phyloP scores from a whole-genome alignment of 2,113 vertebrate species.

The Melanotaenia duboulayi region DNA sequence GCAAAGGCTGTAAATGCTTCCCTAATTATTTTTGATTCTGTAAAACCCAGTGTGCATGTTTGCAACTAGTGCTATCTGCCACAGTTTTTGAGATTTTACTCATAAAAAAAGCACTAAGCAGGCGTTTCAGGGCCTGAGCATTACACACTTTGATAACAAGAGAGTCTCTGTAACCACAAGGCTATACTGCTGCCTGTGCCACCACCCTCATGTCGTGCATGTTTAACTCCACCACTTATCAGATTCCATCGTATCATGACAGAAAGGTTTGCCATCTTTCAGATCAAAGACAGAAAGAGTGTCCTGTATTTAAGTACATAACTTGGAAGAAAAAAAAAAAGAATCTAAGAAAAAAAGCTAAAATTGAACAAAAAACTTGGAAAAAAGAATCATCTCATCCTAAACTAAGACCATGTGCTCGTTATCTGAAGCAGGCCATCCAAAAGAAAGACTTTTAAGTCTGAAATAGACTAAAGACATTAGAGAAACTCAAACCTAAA shows the following conservation, averaged over 20 bases:
- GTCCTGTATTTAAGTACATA: constrained; percentile 56
- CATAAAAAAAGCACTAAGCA: not conserved
- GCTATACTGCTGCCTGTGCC: constrained; percentile 16
- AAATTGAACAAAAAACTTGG: not conserved
- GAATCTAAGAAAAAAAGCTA: constrained; percentile 10
- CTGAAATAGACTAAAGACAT: constrained; percentile 70
- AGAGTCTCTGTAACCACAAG: constrained; percentile 14
- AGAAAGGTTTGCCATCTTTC: constrained; percentile 42
- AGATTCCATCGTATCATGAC: constrained; percentile 36
- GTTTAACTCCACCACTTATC: constrained; percentile 41
- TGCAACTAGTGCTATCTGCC: not conserved
- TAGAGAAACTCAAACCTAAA: constrained; percentile 71
- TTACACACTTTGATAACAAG: constrained; percentile 8
- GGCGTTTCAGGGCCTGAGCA: constrained; percentile 7
- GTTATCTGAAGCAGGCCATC: constrained; percentile 69
- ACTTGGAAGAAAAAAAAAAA: too few species aligned
- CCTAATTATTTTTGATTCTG: not conserved
- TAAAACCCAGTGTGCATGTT: constrained; percentile 3
- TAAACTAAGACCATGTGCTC: constrained; percentile 75
- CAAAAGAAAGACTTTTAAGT: constrained; percentile 65
- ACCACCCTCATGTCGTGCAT: constrained; percentile 25
- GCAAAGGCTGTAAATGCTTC: not conserved
- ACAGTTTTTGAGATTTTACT: constrained; percentile 7
- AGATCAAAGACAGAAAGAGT: constrained; percentile 58
- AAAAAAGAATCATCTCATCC: constrained; percentile 44